These are phyloP conservation scores for Parasteatoda tepidariorum DNA, from an alignment of 1,140 invertebrate species.

Conservation along the genomic window DNA sequence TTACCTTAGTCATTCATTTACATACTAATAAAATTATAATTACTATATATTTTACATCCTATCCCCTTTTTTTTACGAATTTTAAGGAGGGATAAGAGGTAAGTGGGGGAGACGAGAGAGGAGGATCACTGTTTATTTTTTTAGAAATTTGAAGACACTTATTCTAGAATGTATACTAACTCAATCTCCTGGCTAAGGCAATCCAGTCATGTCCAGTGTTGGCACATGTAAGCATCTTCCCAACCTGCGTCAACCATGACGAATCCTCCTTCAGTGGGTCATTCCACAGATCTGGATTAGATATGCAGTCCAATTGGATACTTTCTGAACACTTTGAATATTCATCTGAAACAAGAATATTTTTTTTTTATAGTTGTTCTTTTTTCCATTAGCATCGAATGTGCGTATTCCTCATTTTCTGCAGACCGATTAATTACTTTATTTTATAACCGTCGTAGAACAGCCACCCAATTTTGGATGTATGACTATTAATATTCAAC, in stretches of 20 bases:
- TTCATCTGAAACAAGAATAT: background rate
- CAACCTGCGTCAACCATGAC: slow-evolving; percentile 69
- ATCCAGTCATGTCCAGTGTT: slow-evolving; percentile 69
- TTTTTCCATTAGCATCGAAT: too few relatives aligned
- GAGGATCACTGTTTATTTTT: too few relatives aligned
- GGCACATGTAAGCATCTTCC: slow-evolving; percentile 67
- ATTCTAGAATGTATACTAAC: too few relatives aligned
- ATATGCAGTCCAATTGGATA: slow-evolving; percentile 9
- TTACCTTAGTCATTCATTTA: slow-evolving; percentile 7
- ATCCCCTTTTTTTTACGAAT: too few relatives aligned
- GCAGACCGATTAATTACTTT: too few relatives aligned
- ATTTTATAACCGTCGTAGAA: too few relatives aligned
- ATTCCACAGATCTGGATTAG: slow-evolving; percentile 48
- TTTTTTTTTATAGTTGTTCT: background rate
- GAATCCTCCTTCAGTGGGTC: slow-evolving; percentile 63
- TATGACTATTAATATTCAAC: too few relatives aligned
- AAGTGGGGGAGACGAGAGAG: too few relatives aligned
- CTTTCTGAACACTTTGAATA: slow-evolving; percentile 10
- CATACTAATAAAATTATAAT: background rate
- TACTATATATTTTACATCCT: background rate
- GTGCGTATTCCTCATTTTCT: too few relatives aligned
- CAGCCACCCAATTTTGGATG: too few relatives aligned
- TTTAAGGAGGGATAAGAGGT: too few relatives aligned
- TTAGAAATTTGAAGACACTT: too few relatives aligned
- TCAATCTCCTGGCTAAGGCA: slow-evolving; percentile 68